Evolutionary conservation across 1,140 invertebrate species (phyloP).

Genomic region (Microvelia longipes): DNA sequence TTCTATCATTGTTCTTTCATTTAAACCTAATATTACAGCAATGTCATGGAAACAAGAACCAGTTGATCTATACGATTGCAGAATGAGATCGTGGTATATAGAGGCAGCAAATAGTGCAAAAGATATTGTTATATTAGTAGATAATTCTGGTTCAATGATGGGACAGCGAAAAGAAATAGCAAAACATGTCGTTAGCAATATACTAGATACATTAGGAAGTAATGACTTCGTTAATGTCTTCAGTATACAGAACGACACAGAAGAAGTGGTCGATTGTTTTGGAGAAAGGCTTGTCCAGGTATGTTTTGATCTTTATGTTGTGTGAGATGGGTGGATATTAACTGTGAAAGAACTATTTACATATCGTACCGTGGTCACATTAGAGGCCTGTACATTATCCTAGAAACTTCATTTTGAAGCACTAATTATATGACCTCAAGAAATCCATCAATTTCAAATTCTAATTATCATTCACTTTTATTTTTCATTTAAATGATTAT

Average conservation of each 20-base stretch:
- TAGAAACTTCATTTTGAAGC: too few relatives aligned
- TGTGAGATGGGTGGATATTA: too few relatives aligned
- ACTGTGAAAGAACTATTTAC: too few relatives aligned
- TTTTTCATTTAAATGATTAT: too few relatives aligned
- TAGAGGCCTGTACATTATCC: too few relatives aligned
- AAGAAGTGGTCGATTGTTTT: conserved; percentile 74
- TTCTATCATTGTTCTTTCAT: too few relatives aligned
- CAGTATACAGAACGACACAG: conserved; percentile 60
- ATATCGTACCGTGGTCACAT: too few relatives aligned
- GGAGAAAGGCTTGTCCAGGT: conserved; percentile 68
- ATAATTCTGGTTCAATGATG: conserved; percentile 92
- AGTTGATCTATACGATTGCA: conserved; percentile 75
- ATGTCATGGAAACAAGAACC: conserved; percentile 42
- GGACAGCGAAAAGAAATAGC: conserved; percentile 85
- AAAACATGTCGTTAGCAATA: conserved; percentile 81
- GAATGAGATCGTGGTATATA: conserved; percentile 85
- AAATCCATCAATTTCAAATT: too few relatives aligned
- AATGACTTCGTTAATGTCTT: conserved; percentile 98
- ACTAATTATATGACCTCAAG: too few relatives aligned
- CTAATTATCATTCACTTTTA: too few relatives aligned
- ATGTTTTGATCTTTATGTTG: conserved; percentile 21
- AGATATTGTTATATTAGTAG: conserved; percentile 88
- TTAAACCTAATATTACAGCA: conserved; percentile 32
- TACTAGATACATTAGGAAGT: conserved; percentile 91
- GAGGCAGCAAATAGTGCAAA: conserved; percentile 89